Evolutionary conservation across 2,888 invertebrate species (phyloP).

Genomic region (Eulithis prunata): DNA sequence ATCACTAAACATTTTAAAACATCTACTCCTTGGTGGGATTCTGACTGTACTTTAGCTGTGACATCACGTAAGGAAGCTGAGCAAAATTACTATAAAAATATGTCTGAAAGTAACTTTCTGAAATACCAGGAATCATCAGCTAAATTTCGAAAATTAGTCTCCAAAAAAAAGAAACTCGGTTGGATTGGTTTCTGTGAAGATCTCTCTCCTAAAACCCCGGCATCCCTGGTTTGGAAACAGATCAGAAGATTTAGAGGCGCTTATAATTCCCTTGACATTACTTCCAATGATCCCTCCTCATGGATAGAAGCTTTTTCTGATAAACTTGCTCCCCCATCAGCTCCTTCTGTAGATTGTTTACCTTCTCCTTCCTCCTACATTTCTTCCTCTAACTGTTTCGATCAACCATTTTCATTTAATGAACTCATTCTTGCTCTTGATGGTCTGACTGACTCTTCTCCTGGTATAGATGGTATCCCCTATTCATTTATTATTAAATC

Average conservation of each 20-base stretch:
- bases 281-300: conserved; percentile 16
- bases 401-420: conserved; percentile 7
- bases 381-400: neutral
- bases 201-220: conserved; percentile 24
- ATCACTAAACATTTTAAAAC: neutral
- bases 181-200: conserved; percentile 27
- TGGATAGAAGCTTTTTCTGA: conserved; percentile 17
- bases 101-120: conserved; percentile 16
- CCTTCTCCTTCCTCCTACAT: conserved; percentile 4
- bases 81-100: neutral
- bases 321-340: conserved; percentile 18
- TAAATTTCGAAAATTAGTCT: neutral
- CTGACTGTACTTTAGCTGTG: conserved; percentile 15
- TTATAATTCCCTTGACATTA: neutral
- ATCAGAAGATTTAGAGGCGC: conserved; percentile 22
- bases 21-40: conserved; percentile 30
- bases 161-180: conserved; percentile 21
- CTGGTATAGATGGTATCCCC: conserved; percentile 27
- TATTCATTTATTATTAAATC: conserved; percentile 23
- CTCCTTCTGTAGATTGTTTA: neutral
- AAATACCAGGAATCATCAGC: conserved; percentile 16
- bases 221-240: conserved; percentile 26
- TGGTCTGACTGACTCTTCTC: conserved; percentile 24
- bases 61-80: conserved; percentile 14
- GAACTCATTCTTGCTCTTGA: conserved; percentile 18